Evolutionary conservation across 2,888 invertebrate species (phyloP), one percentile per base, ranked within the genome.

Genomic region (Ecliptopera silaceata): DNA sequence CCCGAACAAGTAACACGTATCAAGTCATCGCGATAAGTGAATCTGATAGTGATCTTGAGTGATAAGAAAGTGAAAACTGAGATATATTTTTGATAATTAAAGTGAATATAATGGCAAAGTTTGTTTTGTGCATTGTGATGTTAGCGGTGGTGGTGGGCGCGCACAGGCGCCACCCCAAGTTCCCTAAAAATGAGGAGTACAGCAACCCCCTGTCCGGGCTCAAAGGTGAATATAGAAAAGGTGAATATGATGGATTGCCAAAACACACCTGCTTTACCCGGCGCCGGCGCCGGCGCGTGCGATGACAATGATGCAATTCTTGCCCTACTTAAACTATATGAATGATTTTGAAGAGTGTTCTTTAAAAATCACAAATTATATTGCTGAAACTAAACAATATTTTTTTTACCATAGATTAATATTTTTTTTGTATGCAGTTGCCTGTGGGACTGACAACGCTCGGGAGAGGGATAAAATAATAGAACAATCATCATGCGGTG

Each of bases 401-500:
- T 26, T 26, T 26, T 1, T 26, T 8, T 26, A 1, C 6, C 4
- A 26, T 6, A 13, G 5, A 38, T 47, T 38, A 26, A 10, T 20
- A 22, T 20, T 47, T 1, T 17, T 15, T 51, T 48, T 51, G 11
- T 20, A 15, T 22, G 8, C 78, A 88, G 90, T 84, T 56, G 74
- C 77, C 39, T 91, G 89, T 65, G 77, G 79, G 18, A 70, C 74
- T 58, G 79, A 79, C 10, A 75, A 75, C 54, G 79, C 82, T 42
- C 70, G 69, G 4, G 71, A 77, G 43, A 72, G 88, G 17, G 80
- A 80, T 56, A 77, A 79, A 55, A 72, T 88, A 18, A 86, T 90
- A 34, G 77, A 84, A 52, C 77, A 86, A 51, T 82, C 91, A 11
- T 80, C 75, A 59, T 91, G 91, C 56, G 88, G 89, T 10, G 79